A percentile compares a stretch with the other conserved stretches of the same genome.
Evolutionary conservation across 2,797 vertebrate species (phyloP).

Genomic region (Vireo griseus): DNA sequence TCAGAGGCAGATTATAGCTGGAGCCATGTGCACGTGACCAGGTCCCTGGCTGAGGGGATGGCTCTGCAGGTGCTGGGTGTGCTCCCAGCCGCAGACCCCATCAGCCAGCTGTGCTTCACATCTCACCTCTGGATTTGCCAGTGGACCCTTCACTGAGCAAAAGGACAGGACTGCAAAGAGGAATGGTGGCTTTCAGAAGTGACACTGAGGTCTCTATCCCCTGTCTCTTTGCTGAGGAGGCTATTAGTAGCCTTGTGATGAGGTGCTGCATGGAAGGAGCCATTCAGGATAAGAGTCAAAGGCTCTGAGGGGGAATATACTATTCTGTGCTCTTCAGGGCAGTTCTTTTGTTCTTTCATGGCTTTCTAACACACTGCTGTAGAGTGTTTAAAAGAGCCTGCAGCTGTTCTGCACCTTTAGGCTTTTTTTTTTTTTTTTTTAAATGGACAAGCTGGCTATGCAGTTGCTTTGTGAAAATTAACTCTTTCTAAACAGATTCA

Average conservation of each 20-base stretch:
- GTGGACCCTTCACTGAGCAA: not conserved
- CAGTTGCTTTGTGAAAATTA: not conserved
- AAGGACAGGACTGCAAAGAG: not conserved
- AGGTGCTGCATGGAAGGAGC: not conserved
- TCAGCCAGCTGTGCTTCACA: not conserved
- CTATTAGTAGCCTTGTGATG: not conserved
- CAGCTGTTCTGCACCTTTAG: not conserved
- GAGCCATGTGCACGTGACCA: accelerated
- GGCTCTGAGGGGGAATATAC: not conserved
- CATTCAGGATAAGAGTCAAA: not conserved
- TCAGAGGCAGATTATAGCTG: not conserved
- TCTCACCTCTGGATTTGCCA: not conserved
- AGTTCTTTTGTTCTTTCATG: not conserved
- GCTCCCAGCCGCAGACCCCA: not conserved
- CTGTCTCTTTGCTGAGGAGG: not conserved
- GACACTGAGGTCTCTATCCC: not conserved
- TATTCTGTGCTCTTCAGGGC: not conserved
- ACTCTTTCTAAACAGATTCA: not conserved
- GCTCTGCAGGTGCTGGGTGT: not conserved
- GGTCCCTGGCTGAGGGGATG: not conserved
- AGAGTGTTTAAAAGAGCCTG: not conserved
- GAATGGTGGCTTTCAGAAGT: not conserved
- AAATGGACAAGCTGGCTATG: not conserved
- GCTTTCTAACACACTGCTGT: not conserved
- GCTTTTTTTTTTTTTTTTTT: accelerated